Evolutionary conservation across 2,797 vertebrate genomes (phyloP), one percentile per base, ranked within the genome.

Genomic region (Masticophis lateralis): DNA sequence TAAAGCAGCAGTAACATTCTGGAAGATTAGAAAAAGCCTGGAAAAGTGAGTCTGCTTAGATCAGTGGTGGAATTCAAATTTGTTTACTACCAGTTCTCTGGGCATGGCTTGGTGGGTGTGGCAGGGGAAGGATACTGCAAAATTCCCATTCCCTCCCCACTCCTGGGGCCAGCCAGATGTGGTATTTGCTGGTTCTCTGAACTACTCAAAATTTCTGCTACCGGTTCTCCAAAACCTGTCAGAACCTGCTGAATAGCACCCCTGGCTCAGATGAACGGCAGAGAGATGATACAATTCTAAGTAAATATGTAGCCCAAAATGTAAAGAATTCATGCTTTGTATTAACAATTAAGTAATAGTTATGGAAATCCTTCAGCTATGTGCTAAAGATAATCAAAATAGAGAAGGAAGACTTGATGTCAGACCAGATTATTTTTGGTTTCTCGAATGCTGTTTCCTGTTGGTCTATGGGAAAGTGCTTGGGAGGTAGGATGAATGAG

Each of bases 361-460:
- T 53, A 86, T 20, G 25, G 27, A n/a, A 51, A 60, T 88, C 63
- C 51, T 94, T 27, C 93, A 95, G 91, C 92, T 92, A 91, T 93
- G 91, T 94, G 63, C 74, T 5, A 2, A 53, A 89, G 57, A 28
- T 93, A 90, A 92, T 83, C 74, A 37, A 87, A 90, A 94, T 87
- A 91, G 83, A 90, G 90, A 94, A 93, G 61, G n/a, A 92, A 93
- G 74, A 89, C 0, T 83, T 47, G 74, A 83, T 22, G 20, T 25
- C 10, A 47, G 69, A 74, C 16, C 69, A 55, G 37, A 56, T 43
- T 47, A 18, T 5, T 43, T 87, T 47, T 5, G 4, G 55, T 13
- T 47, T 91, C 32, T 66, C 5, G 16, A 20, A 28, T 61, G 16
- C 37, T 14, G 25, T 47, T 51, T 59, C 47, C 47, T 20, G 12